A percentile compares a stretch with the other conserved stretches of the same genome.
Evolutionary conservation across 1,140 invertebrate genomes (phyloP).

Genomic region (Planococcus citri): DNA sequence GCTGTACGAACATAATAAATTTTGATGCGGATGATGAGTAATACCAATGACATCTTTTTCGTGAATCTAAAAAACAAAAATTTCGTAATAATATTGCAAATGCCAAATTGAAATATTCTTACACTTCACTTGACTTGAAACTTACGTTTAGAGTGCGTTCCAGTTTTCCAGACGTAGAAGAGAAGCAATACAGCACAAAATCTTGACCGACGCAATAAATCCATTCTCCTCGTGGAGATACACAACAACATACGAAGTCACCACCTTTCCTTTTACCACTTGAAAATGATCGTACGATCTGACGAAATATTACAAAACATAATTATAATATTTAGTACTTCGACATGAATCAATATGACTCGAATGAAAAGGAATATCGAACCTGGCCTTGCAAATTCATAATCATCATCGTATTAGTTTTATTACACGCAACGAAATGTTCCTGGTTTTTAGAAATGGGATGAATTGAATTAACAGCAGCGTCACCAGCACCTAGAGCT

Average conservation of each 20-base stretch:
- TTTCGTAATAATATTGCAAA: background rate
- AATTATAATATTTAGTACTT: too few relatives aligned
- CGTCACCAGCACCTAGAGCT: slow-evolving; percentile 75
- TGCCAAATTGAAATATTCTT: too few relatives aligned
- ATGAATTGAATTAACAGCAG: slow-evolving; percentile 86
- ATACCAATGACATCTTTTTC: slow-evolving; percentile 97
- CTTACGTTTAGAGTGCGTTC: slow-evolving; percentile 90
- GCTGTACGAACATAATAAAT: slow-evolving; percentile 89
- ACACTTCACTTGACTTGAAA: slow-evolving; percentile 28
- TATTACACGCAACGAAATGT: slow-evolving; percentile 97
- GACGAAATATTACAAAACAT: too few relatives aligned
- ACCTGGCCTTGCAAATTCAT: slow-evolving; percentile 98
- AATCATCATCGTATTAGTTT: slow-evolving; percentile 92
- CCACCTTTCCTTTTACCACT: slow-evolving; percentile 96
- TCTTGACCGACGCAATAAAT: slow-evolving; percentile 98
- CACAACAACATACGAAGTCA: slow-evolving; percentile 80
- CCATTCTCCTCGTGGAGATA: slow-evolving; percentile 93
- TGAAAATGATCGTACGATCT: slow-evolving; percentile 94
- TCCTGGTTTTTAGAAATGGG: slow-evolving; percentile 87
- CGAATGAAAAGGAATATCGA: too few relatives aligned
- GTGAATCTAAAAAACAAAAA: slow-evolving; percentile 69
- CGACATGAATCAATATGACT: too few relatives aligned
- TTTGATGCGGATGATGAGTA: slow-evolving; percentile 96
- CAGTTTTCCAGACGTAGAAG: slow-evolving; percentile 86
- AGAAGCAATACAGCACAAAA: slow-evolving; percentile 95